Conservation (phyloP, 2,113 vertebrate genomes). For the Sigmodon hispidus region DNA sequence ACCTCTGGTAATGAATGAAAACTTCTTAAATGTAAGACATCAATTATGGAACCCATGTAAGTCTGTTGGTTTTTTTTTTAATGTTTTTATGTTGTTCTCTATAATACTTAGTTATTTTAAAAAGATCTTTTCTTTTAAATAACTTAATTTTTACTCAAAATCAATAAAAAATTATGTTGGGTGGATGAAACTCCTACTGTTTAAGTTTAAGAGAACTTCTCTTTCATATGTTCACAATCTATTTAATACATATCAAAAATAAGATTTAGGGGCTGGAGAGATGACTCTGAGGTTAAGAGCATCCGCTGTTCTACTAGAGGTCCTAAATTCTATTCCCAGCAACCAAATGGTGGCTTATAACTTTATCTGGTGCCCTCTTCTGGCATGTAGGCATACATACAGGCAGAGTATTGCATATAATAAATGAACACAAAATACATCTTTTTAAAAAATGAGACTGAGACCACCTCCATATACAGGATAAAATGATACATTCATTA, state of each 20-base stretch:
- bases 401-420: too few relatives aligned
- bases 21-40: neutral
- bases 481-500: neutral
- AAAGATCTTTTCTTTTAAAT: slow-evolving; percentile 32
- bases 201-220: neutral
- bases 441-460: neutral
- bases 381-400: too few relatives aligned
- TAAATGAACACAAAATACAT: too few relatives aligned
- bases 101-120: neutral
- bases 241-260: slow-evolving; percentile 29
- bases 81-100: neutral
- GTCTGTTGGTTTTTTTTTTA: neutral
- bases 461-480: neutral
- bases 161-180: neutral
- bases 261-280: too few relatives aligned
- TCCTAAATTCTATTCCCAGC: too few relatives aligned
- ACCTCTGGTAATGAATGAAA: neutral
- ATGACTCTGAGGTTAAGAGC: too few relatives aligned
- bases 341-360: too few relatives aligned
- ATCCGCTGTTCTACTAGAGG: too few relatives aligned
- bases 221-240: neutral
- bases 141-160: slow-evolving; percentile 40
- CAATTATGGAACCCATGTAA: neutral
- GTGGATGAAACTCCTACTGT: neutral
- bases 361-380: too few relatives aligned